These are phyloP conservation scores for Drosophila littoralis DNA, from an alignment of 1,140 invertebrate species.

Conservation along the genomic window DNA sequence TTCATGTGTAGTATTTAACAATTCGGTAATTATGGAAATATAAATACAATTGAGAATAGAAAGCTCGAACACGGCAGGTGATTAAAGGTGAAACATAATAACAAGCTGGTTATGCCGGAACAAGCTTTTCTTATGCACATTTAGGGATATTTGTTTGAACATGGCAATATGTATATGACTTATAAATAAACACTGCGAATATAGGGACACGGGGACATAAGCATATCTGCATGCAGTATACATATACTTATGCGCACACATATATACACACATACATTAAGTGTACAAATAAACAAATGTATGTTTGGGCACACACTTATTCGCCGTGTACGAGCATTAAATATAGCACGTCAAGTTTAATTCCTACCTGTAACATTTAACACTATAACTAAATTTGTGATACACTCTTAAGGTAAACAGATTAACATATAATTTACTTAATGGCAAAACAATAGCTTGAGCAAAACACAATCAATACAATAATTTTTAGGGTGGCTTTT, in stretches of 20 bases:
- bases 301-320: neutral
- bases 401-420: constrained; percentile 43
- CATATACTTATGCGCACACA: constrained; percentile 1
- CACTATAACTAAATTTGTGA: constrained; percentile 37
- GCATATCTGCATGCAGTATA: constrained; percentile 6
- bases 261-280: neutral
- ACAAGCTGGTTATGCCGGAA: neutral
- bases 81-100: neutral
- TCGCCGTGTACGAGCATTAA: constrained; percentile 4
- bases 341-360: neutral
- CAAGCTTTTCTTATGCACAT: neutral
- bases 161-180: neutral
- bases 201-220: neutral
- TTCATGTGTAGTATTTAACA: too few relatives aligned
- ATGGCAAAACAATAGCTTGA: constrained; percentile 65
- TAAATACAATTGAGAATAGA: too few relatives aligned
- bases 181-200: neutral
- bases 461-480: constrained; percentile 78
- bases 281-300: constrained; percentile 15
- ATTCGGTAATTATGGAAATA: too few relatives aligned
- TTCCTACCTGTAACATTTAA: constrained; percentile 24
- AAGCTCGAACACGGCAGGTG: neutral
- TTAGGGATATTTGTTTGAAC: neutral
- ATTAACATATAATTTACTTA: constrained; percentile 51
- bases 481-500: constrained; percentile 53